These are phyloP conservation scores for Drosophila planitibia DNA, from an alignment of 2,888 invertebrate species.

Conservation along the genomic window DNA sequence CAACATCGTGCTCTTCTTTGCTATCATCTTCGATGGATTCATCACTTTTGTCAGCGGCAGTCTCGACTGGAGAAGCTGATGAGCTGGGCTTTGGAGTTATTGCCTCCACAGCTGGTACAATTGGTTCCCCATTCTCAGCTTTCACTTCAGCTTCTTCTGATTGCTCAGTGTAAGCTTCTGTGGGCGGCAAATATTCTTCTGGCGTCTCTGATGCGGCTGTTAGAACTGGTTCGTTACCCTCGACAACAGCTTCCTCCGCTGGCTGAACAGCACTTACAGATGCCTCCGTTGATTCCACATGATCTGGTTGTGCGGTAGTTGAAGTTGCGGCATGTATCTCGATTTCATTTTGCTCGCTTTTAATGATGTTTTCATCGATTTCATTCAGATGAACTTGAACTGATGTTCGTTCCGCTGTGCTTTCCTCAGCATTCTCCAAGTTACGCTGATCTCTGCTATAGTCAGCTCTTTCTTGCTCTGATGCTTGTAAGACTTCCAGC, in stretches of 20 bases:
- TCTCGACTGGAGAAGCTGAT: slow-evolving; percentile 24
- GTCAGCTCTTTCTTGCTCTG: background rate
- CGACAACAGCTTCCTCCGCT: slow-evolving; percentile 16
- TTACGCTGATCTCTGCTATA: slow-evolving; percentile 5
- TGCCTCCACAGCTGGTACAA: background rate
- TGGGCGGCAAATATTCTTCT: slow-evolving; percentile 23
- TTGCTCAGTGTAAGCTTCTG: slow-evolving; percentile 18
- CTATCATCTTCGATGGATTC: slow-evolving; percentile 29
- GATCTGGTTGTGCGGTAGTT: slow-evolving; percentile 15
- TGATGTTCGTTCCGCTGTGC: slow-evolving; percentile 13
- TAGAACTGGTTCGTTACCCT: slow-evolving; percentile 22
- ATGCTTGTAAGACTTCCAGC: slow-evolving; percentile 6
- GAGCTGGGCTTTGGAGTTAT: slow-evolving; percentile 9
- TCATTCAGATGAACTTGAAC: slow-evolving; percentile 28
- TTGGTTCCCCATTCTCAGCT: slow-evolving; percentile 13
- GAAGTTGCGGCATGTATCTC: slow-evolving; percentile 1
- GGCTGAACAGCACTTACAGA: slow-evolving; percentile 7
- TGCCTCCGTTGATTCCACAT: slow-evolving; percentile 34
- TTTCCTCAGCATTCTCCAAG: background rate
- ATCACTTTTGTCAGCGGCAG: slow-evolving; percentile 1
- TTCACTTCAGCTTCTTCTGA: slow-evolving; percentile 11
- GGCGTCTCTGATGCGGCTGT: slow-evolving; percentile 1
- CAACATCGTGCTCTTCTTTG: slow-evolving; percentile 14
- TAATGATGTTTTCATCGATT: slow-evolving; percentile 45
- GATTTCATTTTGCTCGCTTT: slow-evolving; percentile 31